Base-by-base conservation (phyloP, 2,888 invertebrate genomes). In the Eustalomyia histrio region DNA sequence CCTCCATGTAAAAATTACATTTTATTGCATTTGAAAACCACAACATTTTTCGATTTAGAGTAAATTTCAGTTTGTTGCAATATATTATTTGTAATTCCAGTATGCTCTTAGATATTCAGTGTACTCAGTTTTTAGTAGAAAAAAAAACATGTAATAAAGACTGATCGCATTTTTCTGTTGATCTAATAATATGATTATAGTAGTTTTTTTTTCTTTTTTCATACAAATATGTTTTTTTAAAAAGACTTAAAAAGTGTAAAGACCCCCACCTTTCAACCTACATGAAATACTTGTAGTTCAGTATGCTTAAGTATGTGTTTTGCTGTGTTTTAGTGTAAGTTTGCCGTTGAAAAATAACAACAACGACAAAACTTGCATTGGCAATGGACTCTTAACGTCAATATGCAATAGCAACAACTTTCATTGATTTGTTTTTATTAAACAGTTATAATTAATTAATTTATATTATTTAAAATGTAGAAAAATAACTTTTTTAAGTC, bases 211-310 rank as follows among this genome's bases (percentile, higher is more conserved):
- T 18, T 67, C 65, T 61, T 74, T 65, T 55, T 63, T 47, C 29
- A 55, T 55, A 76, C 17, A 69, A 69, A 64, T 76, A 69, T 69
- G 29, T 52, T 50, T 64, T 57, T n/a, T n/a, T n/a, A n/a, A 29
- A 63, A 50, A 64, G 39, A 64, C 57, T 71, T 52, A 39, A 57
- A 53, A 71, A 72, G 67, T 69, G 68, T 80, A 71, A 35, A 76
- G 76, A 80, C 81, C 81, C 71, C 81, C 81, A 81, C 81, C 78
- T 81, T 81, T 78, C 81, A 75, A 81, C 81, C 81, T 75, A 81
- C 81, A 71, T 81, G 74, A 60, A 61, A 73, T 71, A 61, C 17
- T 64, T 75, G 61, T 80, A 47, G 14, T 47, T n/a, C n/a, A n/a
- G 3, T 47, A 18, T 16, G 29, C n/a, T n/a, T 57, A 33, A 57